phyloP scores from a whole-genome alignment of 1,140 invertebrate species.

The Eulimnadia texana region DNA sequence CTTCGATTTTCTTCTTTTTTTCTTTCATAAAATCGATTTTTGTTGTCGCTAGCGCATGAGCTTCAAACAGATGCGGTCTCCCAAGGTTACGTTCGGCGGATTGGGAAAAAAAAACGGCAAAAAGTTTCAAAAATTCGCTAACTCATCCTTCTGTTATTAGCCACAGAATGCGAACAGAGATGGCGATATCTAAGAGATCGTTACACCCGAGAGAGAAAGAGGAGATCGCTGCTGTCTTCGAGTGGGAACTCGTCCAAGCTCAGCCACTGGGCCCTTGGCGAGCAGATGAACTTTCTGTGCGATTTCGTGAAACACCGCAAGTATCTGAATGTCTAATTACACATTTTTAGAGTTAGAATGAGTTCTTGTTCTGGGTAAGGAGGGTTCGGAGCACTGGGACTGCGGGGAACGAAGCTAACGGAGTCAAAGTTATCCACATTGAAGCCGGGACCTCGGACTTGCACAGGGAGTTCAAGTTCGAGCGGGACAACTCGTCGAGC shows the following conservation, averaged over 20 bases:
- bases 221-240: background rate
- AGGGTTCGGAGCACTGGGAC: background rate
- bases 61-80: too few relatives aligned
- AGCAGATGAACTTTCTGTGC: slow-evolving; percentile 8
- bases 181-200: slow-evolving; percentile 13
- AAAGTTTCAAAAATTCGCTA: background rate
- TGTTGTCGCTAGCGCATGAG: too few relatives aligned
- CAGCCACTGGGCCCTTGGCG: slow-evolving; percentile 3
- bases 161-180: slow-evolving; percentile 8
- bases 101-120: too few relatives aligned
- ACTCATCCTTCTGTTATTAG: background rate
- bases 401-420: background rate
- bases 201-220: slow-evolving; percentile 10
- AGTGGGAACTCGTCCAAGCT: background rate
- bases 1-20: too few relatives aligned
- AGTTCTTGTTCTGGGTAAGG: background rate
- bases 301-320: slow-evolving; percentile 13
- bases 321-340: background rate
- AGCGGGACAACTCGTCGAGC: background rate
- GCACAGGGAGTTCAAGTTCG: background rate
- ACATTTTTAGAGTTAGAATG: background rate
- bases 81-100: too few relatives aligned
- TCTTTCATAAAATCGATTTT: too few relatives aligned
- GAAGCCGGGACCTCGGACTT: background rate
- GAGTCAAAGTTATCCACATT: background rate